Evolutionary conservation across 2,113 vertebrate species (phyloP).

Genomic region (Bungarus multicinctus): DNA sequence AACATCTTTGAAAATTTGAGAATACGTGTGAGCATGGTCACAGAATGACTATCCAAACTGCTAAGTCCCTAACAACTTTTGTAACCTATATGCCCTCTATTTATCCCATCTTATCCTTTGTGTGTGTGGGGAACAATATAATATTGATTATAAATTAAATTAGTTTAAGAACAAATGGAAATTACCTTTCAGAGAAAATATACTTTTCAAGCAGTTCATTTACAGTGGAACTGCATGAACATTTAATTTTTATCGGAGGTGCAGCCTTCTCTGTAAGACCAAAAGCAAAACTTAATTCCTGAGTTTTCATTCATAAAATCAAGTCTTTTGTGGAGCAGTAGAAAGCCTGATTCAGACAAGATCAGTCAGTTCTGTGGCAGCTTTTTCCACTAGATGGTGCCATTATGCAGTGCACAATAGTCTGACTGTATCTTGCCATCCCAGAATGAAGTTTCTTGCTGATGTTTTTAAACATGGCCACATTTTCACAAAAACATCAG

Average conservation of each 20-base stretch:
- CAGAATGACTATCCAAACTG: background rate
- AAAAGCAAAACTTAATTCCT: background rate
- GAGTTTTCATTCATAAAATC: background rate
- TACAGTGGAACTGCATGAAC: background rate
- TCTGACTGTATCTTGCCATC: background rate
- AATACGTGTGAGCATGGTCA: background rate
- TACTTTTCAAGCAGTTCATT: background rate
- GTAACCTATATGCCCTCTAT: background rate
- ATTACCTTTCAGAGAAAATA: background rate
- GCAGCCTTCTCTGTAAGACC: background rate
- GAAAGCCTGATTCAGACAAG: background rate
- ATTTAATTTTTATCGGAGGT: background rate
- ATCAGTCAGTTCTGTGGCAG: background rate
- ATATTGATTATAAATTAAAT: background rate
- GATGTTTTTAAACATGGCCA: background rate
- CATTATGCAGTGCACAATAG: conserved; percentile 53
- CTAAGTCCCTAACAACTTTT: background rate
- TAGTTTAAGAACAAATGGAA: background rate
- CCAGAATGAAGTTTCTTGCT: background rate
- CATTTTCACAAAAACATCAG: background rate
- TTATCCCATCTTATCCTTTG: background rate
- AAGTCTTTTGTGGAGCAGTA: background rate
- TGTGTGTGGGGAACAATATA: background rate
- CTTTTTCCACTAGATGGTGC: conserved; percentile 64
- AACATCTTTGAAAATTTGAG: background rate